A percentile compares a stretch with the other conserved stretches of the same genome.
phyloP scores from a whole-genome alignment of 2,888 invertebrate species.

The Drosophila prolongata region DNA sequence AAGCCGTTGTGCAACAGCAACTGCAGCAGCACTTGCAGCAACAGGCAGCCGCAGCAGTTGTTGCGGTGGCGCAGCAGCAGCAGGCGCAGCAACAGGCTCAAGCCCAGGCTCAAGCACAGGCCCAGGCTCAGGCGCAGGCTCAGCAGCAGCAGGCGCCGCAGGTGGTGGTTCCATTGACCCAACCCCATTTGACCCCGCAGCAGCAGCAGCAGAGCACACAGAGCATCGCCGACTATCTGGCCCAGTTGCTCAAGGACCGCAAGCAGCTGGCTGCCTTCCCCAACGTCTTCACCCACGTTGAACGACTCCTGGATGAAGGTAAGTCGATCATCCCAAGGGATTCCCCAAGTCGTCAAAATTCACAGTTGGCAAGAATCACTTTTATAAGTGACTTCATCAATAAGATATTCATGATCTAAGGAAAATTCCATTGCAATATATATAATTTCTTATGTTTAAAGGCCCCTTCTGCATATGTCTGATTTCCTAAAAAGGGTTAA shows the following conservation, averaged over 20 bases:
- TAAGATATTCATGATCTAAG: background rate
- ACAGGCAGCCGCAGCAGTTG: conserved; percentile 71
- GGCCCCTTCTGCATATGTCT: no score
- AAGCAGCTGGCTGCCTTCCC: conserved; percentile 99
- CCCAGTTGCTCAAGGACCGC: conserved; percentile 99
- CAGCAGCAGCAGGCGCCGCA: conserved; percentile 61
- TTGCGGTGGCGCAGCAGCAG: conserved; percentile 61
- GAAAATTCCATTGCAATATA: background rate
- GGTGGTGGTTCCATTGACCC: conserved; percentile 65
- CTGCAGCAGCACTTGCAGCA: conserved; percentile 72
- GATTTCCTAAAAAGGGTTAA: no score
- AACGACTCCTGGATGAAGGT: conserved; percentile 99
- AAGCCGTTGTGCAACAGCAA: conserved; percentile 80
- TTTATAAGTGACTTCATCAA: background rate
- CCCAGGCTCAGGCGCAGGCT: conserved; percentile 34
- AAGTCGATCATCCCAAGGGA: conserved; percentile 69
- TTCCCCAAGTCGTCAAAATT: background rate
- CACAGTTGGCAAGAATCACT: background rate
- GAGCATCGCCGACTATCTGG: conserved; percentile 99
- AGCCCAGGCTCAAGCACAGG: conserved; percentile 16
- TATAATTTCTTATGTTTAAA: no score
- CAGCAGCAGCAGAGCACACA: conserved; percentile 90
- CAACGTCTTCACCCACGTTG: conserved; percentile 99
- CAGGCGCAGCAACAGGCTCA: conserved; percentile 47
- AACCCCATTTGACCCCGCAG: conserved; percentile 70